These are phyloP conservation scores for Centroberyx gerrardi DNA, from an alignment of 2,797 vertebrate species.

Conservation along the genomic window DNA sequence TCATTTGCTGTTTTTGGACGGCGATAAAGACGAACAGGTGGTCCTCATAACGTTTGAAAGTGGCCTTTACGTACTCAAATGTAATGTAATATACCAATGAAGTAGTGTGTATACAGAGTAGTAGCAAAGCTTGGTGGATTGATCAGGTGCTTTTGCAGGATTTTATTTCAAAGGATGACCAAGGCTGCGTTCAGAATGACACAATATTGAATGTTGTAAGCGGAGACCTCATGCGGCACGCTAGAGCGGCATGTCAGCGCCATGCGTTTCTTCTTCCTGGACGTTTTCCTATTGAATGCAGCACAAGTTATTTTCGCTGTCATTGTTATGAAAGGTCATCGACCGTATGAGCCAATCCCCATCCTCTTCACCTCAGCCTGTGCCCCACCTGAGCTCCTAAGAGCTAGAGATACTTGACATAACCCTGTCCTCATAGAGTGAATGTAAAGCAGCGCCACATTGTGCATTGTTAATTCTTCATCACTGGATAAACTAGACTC, in stretches of 20 bases:
- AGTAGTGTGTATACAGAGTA: not conserved
- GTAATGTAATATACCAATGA: not conserved
- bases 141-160: not conserved
- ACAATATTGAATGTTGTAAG: constrained; percentile 4
- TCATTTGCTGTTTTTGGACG: constrained; percentile 18
- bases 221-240: not conserved
- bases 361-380: constrained; percentile 5
- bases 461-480: constrained; percentile 32
- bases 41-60: constrained; percentile 25
- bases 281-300: not conserved
- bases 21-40: not conserved
- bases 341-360: constrained; percentile 18
- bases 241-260: too few species aligned
- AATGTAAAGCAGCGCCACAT: constrained; percentile 59
- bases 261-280: too few species aligned
- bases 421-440: constrained; percentile 22
- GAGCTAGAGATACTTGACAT: constrained; percentile 15
- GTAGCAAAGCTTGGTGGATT: not conserved
- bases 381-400: not conserved
- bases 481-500: constrained; percentile 62
- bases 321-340: not conserved
- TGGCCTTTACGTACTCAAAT: constrained; percentile 53
- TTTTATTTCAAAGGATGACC: not conserved
- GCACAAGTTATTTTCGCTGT: not conserved
- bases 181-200: not conserved